A percentile compares a stretch with the other conserved stretches of the same genome.
These are phyloP conservation scores for Mesocentrotus franciscanus DNA, from an alignment of 53 echinoderm and acorn worm genomes.

Conservation along the genomic window DNA sequence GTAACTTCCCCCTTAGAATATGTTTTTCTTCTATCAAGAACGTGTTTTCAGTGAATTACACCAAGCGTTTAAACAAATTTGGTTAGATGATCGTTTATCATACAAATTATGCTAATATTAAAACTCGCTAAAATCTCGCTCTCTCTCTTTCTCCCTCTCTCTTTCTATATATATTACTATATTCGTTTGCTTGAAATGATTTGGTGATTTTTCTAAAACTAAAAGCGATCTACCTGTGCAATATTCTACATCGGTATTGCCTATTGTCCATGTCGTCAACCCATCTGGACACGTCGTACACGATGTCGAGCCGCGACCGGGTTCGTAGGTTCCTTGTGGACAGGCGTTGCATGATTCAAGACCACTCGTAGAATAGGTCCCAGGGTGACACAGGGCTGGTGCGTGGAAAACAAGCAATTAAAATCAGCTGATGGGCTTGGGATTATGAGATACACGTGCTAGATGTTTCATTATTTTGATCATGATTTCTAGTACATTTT, in stretches of 20 bases:
- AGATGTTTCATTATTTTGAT: too few species aligned
- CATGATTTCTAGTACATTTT: too few species aligned
- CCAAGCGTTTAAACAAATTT: too few species aligned
- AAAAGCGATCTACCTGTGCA: slow-evolving; percentile 65
- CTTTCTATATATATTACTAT: too few species aligned
- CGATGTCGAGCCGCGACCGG: slow-evolving; percentile 33
- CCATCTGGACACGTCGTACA: slow-evolving; percentile 67
- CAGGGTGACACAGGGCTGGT: slow-evolving; percentile 65
- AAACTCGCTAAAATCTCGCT: too few species aligned
- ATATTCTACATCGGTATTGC: slow-evolving; percentile 49
- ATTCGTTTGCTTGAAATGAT: too few species aligned
- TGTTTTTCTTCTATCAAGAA: too few species aligned
- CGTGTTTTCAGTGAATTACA: too few species aligned
- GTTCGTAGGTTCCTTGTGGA: slow-evolving; percentile 72
- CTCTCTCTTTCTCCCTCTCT: too few species aligned
- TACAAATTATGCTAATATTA: too few species aligned
- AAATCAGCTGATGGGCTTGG: background rate
- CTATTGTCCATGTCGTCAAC: slow-evolving; percentile 78
- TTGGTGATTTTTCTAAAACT: background rate
- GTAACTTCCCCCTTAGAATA: too few species aligned
- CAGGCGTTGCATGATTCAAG: slow-evolving; percentile 71
- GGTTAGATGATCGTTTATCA: too few species aligned
- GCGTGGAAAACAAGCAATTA: background rate
- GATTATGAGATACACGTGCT: background rate
- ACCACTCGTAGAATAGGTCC: slow-evolving; percentile 68